These are phyloP conservation scores for Saccopteryx leptura DNA, from an alignment of 2,113 vertebrate genomes.

Conservation along the genomic window DNA sequence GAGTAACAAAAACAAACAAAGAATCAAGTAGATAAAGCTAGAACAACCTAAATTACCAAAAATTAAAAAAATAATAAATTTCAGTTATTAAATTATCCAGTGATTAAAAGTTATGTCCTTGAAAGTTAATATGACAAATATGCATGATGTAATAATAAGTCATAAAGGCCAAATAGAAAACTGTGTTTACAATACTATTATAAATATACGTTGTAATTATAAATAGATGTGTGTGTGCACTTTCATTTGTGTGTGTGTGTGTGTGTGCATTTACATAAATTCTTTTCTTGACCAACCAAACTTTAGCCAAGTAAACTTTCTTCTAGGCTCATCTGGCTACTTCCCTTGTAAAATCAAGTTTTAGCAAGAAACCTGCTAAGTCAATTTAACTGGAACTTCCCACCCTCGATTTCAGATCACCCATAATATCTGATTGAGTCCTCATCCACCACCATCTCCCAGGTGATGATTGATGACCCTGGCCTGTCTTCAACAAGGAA, in stretches of 20 bases:
- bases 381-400: neutral
- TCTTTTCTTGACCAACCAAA: neutral
- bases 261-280: neutral
- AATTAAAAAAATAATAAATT: neutral
- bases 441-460: neutral
- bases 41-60: slow-evolving; percentile 25
- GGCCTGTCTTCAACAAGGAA: neutral
- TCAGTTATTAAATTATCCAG: neutral
- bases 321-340: neutral
- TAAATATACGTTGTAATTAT: neutral
- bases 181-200: neutral
- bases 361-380: neutral
- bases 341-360: neutral
- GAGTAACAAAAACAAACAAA: slow-evolving; percentile 33
- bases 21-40: neutral
- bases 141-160: neutral
- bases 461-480: neutral
- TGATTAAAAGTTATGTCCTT: neutral
- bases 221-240: neutral
- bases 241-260: neutral
- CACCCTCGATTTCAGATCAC: neutral
- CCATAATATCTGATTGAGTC: neutral
- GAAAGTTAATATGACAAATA: neutral
- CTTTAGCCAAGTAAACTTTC: neutral
- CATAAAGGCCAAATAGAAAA: neutral